These are phyloP conservation scores for Sarcophaga carnaria DNA, from an alignment of 2,888 invertebrate genomes.

Conservation along the genomic window DNA sequence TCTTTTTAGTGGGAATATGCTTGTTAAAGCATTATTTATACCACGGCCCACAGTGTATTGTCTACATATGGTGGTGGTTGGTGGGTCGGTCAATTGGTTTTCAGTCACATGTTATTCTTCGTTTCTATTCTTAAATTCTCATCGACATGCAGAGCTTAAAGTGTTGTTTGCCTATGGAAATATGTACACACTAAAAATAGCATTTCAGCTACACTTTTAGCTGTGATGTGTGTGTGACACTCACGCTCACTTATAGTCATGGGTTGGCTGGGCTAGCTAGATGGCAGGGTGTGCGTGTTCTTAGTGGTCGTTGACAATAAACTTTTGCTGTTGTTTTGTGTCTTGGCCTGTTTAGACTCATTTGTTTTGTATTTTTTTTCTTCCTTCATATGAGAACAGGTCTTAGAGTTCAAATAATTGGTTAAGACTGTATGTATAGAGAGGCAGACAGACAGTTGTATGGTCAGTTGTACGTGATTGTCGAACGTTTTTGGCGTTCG, in stretches of 20 bases:
- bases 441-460: not conserved
- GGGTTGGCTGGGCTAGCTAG: not conserved
- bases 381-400: not conserved
- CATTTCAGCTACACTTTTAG: slow-evolving; percentile 13
- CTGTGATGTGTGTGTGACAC: not conserved
- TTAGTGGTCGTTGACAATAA: slow-evolving; percentile 36
- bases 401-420: slow-evolving; percentile 25
- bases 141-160: not conserved
- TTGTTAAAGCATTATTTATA: slow-evolving; percentile 6
- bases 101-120: slow-evolving; percentile 46
- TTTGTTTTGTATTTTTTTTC: too few species aligned
- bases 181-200: slow-evolving; percentile 36
- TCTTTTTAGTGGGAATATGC: not conserved
- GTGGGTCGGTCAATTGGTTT: slow-evolving; percentile 30
- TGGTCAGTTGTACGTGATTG: too few species aligned
- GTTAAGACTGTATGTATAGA: not conserved
- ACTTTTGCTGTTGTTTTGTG: not conserved
- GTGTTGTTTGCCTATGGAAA: not conserved
- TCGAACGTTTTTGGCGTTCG: not conserved
- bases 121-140: slow-evolving; percentile 26
- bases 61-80: slow-evolving; percentile 35
- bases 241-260: slow-evolving; percentile 10
- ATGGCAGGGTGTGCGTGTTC: not conserved
- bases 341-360: not conserved
- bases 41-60: slow-evolving; percentile 36